phyloP scores from a whole-genome alignment of 23 tunicate species.

The Ascidia mentula region DNA sequence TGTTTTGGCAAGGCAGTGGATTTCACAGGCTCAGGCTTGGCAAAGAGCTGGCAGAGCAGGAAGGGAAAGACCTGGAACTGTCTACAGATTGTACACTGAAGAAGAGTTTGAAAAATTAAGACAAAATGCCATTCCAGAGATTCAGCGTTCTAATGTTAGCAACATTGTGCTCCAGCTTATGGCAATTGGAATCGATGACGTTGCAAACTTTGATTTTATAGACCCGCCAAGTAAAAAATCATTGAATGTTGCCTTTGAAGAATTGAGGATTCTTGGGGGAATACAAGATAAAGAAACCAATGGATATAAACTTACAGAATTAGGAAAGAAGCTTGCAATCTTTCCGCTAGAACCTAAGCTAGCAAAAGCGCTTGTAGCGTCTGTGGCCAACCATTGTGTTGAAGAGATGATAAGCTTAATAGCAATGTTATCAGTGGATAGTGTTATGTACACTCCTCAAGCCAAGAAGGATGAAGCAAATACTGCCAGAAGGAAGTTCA shows the following conservation, averaged over 20 bases:
- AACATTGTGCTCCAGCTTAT: constrained; percentile 68
- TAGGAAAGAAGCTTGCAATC: constrained; percentile 72
- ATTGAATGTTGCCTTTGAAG: constrained; percentile 58
- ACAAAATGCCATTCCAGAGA: constrained; percentile 72
- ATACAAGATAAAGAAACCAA: constrained; percentile 31
- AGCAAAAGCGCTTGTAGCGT: constrained; percentile 54
- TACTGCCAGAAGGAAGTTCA: constrained; percentile 52
- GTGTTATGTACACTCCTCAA: constrained; percentile 66
- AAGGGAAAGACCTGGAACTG: constrained; percentile 76
- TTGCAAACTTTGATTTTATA: constrained; percentile 75
- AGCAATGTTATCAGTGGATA: constrained; percentile 80
- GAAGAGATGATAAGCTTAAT: constrained; percentile 75
- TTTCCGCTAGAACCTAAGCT: constrained; percentile 90
- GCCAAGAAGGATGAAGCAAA: constrained; percentile 61
- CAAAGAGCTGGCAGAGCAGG: constrained; percentile 97
- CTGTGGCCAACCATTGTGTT: constrained; percentile 47
- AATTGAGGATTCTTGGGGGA: constrained; percentile 63
- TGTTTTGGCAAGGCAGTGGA: constrained; percentile 63
- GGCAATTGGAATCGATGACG: constrained; percentile 83
- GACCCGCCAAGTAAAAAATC: constrained; percentile 73
- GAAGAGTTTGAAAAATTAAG: constrained; percentile 47
- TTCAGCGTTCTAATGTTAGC: constrained; percentile 68
- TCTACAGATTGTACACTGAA: constrained; percentile 79
- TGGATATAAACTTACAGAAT: constrained; percentile 37
- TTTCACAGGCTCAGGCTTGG: constrained; percentile 97